Evolutionary conservation across 2,113 vertebrate genomes (phyloP).

Genomic region (Odocoileus hemionus): DNA sequence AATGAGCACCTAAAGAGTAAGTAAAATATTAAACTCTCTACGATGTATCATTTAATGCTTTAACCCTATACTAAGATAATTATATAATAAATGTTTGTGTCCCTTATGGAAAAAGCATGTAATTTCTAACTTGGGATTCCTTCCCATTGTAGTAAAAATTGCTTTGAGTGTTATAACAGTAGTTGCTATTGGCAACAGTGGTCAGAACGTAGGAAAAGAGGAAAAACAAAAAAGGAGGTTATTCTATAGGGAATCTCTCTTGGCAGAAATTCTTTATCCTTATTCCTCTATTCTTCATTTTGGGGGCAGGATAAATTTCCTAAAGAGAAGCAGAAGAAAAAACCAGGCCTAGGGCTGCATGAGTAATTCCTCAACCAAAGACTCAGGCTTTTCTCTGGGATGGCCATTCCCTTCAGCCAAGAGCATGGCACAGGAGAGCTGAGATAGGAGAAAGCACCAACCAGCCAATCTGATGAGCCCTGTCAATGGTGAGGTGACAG

Average conservation of each 20-base stretch:
- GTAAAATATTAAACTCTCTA: background rate
- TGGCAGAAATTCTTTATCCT: background rate
- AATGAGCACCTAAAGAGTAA: background rate
- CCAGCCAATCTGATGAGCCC: background rate
- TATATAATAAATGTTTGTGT: background rate
- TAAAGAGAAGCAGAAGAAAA: background rate
- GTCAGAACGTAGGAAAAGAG: background rate
- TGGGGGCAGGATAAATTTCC: background rate
- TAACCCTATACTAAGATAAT: background rate
- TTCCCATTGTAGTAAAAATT: slow-evolving; percentile 29
- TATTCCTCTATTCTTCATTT: background rate
- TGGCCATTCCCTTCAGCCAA: background rate
- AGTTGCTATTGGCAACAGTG: slow-evolving; percentile 38
- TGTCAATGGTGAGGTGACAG: background rate
- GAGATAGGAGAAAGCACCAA: background rate
- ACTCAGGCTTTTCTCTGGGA: background rate
- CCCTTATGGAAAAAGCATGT: background rate
- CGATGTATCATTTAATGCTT: background rate
- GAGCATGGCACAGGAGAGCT: too few species aligned
- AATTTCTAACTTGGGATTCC: slow-evolving; percentile 35
- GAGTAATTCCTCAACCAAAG: background rate
- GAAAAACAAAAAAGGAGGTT: background rate
- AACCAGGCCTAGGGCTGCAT: background rate
- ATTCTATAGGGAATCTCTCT: background rate
- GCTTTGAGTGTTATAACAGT: background rate